These are phyloP conservation scores for Andrena trimmerana DNA, from an alignment of 2,888 invertebrate species.

Conservation along the genomic window DNA sequence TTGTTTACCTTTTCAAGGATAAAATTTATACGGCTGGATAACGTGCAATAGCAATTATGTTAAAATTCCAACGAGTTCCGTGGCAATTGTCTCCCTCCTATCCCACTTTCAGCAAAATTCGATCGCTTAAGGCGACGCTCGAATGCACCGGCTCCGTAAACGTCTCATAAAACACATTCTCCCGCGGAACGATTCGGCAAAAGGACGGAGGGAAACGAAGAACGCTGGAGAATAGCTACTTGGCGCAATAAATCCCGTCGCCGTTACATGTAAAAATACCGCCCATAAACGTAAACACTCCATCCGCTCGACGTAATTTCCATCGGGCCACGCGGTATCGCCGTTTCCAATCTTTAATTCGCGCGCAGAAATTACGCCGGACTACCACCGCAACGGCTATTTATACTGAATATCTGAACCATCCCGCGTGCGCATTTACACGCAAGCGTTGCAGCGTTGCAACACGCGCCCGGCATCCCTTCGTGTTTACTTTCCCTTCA, in stretches of 20 bases:
- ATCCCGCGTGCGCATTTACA: background rate
- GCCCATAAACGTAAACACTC: conserved; percentile 6
- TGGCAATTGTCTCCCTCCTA: conserved; percentile 55
- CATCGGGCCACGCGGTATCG: conserved; percentile 13
- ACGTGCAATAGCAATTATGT: conserved; percentile 44
- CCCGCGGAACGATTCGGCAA: conserved; percentile 38
- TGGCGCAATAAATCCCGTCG: conserved; percentile 8
- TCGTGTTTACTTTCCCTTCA: background rate
- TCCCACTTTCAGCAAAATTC: conserved; percentile 52
- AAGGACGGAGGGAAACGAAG: conserved; percentile 33
- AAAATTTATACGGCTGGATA: too few relatives aligned
- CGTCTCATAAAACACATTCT: conserved; percentile 59
- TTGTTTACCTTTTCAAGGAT: too few relatives aligned
- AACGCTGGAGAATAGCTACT: conserved; percentile 15
- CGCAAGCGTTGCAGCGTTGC: background rate
- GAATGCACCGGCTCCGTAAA: conserved; percentile 31
- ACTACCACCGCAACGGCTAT: background rate
- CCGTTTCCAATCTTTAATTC: conserved; percentile 9
- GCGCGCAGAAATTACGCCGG: background rate
- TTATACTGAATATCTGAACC: conserved; percentile 1
- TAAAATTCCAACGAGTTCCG: conserved; percentile 57
- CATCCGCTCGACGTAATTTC: conserved; percentile 26
- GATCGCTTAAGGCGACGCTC: conserved; percentile 61
- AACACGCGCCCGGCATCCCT: background rate
- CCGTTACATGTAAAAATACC: conserved; percentile 38